Evolutionary conservation across 2,113 vertebrate genomes (phyloP).

Genomic region (Catharus bicknelli): DNA sequence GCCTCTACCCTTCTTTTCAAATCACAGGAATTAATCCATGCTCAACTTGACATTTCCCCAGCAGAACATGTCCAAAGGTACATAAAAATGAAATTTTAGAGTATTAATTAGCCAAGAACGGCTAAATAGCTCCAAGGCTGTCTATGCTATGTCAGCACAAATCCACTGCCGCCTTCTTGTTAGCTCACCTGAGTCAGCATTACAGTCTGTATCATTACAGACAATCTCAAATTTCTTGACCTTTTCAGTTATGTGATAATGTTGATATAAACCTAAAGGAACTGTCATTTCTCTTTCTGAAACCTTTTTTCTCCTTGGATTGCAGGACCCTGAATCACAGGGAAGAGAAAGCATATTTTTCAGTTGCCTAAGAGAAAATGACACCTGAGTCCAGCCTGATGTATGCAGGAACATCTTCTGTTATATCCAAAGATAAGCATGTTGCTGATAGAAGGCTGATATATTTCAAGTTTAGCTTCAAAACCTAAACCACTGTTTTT

Average conservation of each 20-base stretch:
- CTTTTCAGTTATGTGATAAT: slow-evolving; percentile 29
- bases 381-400: neutral
- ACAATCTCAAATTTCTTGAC: neutral
- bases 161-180: neutral
- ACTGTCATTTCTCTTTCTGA: slow-evolving; percentile 21
- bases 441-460: neutral
- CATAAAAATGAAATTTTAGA: neutral
- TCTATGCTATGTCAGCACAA: neutral
- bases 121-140: neutral
- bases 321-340: neutral
- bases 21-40: neutral
- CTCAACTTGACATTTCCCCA: neutral
- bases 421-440: neutral
- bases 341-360: neutral
- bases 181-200: neutral
- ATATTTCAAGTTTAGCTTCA: neutral
- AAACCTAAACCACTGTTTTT: neutral
- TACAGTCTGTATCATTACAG: neutral
- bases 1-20: neutral
- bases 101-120: neutral
- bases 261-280: slow-evolving; percentile 43
- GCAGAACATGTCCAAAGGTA: neutral
- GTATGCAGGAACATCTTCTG: neutral
- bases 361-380: neutral
- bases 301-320: neutral